Base-by-base conservation (phyloP, 2,113 vertebrate species). In the Ellobius talpinus region DNA sequence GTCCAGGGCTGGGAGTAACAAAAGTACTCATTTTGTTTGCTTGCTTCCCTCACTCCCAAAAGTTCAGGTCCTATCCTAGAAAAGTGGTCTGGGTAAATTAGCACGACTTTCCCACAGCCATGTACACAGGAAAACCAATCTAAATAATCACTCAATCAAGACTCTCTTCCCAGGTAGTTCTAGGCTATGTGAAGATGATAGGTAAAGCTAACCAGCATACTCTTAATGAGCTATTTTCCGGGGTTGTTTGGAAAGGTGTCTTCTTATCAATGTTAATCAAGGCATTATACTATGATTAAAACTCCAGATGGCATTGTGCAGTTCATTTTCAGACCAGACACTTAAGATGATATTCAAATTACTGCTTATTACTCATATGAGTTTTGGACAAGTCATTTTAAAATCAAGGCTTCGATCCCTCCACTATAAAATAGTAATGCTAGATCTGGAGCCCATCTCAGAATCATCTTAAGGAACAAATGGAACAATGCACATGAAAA, bases 351-450 rank as follows among this genome's bases (percentile, higher is more conserved):
- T 91, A 31, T 82, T 96, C 2, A 26, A 0, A 21, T 58, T 88
- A 42, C 42, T 39, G 31, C 9, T 45, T 89, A 82, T 68, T 82
- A 84, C 3, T 12, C 1, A 14, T 45, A 58, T 96, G 19, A 31
- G n/a, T 87, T 87, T 76, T 76, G 8, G n/a, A 65, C 17, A 33
- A 36, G 14, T 66, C 14, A 88, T 95, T 92, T 95, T 88, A 61
- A 26, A 91, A 24, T 50, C 55, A 5, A 88, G 33, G 42, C 0
- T 52, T 79, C 6, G 0, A 26, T 81, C 7, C 21, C 1, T 74
- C 21, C 33, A n/a, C 42, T 72, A 7, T 93, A 58, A 72, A 77
- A 92, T 14, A 19, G 1, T 14, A 47, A 16, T 76, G 3, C 26
- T 88, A 3, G 82, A 47, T 23, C 0, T 65, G 31, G 77, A 13